A percentile compares a stretch with the other conserved stretches of the same genome.
Conservation (phyloP, 2,113 vertebrate genomes). For the Notiomystis cincta region DNA sequence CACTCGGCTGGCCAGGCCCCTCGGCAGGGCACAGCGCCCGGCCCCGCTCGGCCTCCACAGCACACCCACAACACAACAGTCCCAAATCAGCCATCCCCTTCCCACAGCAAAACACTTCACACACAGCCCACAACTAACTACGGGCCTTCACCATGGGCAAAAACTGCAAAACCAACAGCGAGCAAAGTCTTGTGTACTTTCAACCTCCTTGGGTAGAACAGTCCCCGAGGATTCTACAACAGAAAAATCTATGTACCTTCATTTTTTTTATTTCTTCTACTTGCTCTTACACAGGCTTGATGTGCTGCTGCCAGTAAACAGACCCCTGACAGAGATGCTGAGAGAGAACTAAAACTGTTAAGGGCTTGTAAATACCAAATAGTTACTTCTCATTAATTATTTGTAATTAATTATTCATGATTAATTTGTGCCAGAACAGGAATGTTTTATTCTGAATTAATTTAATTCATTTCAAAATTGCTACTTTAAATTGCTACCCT, state of each 20-base stretch:
- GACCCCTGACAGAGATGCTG: background rate
- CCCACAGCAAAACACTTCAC: background rate
- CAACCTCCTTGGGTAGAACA: background rate
- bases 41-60: background rate
- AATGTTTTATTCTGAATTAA: constrained; percentile 62
- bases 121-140: background rate
- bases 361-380: constrained; percentile 49
- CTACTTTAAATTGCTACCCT: constrained; percentile 56
- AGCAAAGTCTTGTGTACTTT: fast-evolving
- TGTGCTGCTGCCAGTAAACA: background rate
- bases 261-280: background rate
- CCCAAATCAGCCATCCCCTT: fast-evolving
- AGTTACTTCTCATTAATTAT: constrained; percentile 62
- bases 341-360: constrained; percentile 33
- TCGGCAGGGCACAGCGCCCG: fast-evolving
- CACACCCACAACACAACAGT: background rate
- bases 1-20: fast-evolving
- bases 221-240: background rate
- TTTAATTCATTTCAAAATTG: constrained; percentile 62
- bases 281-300: background rate
- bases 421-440: constrained; percentile 60
- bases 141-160: background rate
- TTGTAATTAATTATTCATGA: constrained; percentile 65
- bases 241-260: background rate
- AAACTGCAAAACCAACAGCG: background rate